Evolutionary conservation across 2,113 vertebrate species (phyloP), one percentile per base, ranked within the genome.

Genomic region (Seriola rivoliana): DNA sequence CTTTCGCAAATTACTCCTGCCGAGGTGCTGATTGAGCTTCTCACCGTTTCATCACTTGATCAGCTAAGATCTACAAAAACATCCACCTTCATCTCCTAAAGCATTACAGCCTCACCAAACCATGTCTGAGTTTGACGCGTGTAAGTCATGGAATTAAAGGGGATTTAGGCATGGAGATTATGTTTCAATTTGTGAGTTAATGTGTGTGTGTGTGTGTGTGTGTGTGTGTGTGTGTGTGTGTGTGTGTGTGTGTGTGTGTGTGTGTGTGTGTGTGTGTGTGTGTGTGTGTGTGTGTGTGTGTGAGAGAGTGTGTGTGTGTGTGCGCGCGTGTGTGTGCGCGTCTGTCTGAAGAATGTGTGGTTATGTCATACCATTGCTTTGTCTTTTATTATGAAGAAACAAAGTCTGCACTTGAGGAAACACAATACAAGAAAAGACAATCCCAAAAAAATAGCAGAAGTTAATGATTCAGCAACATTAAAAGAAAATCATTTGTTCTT

Each of bases 141-240:
- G 23, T 72, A 83, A 79, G 4, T 62, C 82, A 68, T 50, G 71
- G 74, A 83, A 75, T 82, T 76, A 75, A 52, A 10, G 25, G 36
- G 71, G 79, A 84, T 82, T 87, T 74, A 59, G 21, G 11, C 38
- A 38, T 71, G 17, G 21, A 73, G 54, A 67, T 72, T 1, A 80
- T 8, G 67, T 62, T 66, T 68, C 29, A 57, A 12, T 8, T 23
- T 75, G n/a, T 81, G 36, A 58, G 50, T 82, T 36, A 21, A 11
- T 23, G 14, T 44, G 25, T n/a, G 48, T 69, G 46, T 52, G 29
- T 19, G 25, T 23, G 36, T 58, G 55, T 72, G 29, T 29, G 29
- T 29, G 29, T 29, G 29, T 23, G 14, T 44, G 25, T n/a, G 48
- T 69, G 46, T 52, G 29, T 19, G 29, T 23, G 14, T 44, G 25